These are phyloP conservation scores for Lymantria monacha DNA, from an alignment of 2,888 invertebrate genomes.

Conservation along the genomic window DNA sequence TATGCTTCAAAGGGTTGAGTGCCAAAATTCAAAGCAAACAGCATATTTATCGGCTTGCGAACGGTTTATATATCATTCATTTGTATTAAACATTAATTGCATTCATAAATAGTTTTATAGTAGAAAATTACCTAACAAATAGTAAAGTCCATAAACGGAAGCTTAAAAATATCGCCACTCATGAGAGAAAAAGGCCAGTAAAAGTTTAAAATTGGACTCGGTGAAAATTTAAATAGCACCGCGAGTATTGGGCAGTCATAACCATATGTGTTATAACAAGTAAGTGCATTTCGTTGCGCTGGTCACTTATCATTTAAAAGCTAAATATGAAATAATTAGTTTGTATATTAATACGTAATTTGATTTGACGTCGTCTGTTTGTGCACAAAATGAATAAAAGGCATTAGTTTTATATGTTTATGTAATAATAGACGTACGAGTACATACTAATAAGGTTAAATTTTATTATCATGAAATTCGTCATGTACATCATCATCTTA, in stretches of 20 bases:
- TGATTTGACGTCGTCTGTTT: too few species aligned
- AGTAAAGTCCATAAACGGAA: neutral
- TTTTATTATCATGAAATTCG: too few species aligned
- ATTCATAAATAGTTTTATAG: neutral
- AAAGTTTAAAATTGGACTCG: slow-evolving; percentile 7
- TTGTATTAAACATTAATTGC: neutral
- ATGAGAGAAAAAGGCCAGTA: slow-evolving; percentile 1
- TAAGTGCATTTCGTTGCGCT: slow-evolving; percentile 19
- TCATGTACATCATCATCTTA: too few species aligned
- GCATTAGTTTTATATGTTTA: too few species aligned
- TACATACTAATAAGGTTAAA: too few species aligned
- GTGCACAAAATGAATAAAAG: too few species aligned
- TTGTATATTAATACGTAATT: too few species aligned
- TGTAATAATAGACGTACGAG: too few species aligned
- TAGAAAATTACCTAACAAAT: neutral
- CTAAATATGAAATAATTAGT: neutral
- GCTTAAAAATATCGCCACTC: neutral
- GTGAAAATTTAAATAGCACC: slow-evolving; percentile 1
- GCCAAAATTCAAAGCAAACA: too few species aligned
- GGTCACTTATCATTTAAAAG: slow-evolving; percentile 20
- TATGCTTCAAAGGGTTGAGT: too few species aligned
- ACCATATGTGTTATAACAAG: slow-evolving; percentile 2
- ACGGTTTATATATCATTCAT: neutral
- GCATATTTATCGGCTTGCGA: too few species aligned
- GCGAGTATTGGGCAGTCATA: neutral